These are phyloP conservation scores for Paratrypauchen microcephalus DNA, from an alignment of 2,797 vertebrate genomes.

Conservation along the genomic window DNA sequence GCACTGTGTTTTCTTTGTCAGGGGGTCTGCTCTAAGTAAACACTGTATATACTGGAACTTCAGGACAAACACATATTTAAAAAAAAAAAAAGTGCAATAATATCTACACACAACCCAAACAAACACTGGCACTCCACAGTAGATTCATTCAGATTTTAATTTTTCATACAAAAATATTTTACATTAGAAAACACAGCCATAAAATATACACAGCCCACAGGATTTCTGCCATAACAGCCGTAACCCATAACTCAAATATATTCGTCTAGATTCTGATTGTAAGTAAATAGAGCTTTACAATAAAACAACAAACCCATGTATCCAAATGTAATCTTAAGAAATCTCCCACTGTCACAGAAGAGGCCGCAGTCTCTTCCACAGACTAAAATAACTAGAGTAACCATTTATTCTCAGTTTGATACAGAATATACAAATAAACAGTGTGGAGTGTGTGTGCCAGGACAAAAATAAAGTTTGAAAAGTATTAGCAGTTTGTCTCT, in stretches of 20 bases:
- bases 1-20: too few species aligned
- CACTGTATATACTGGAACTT: not conserved
- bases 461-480: constrained; percentile 13
- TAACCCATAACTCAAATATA: constrained; percentile 70
- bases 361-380: constrained; percentile 27
- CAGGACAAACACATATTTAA: not conserved
- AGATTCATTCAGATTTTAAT: constrained; percentile 51
- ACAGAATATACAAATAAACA: constrained; percentile 44
- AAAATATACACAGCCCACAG: constrained; percentile 69
- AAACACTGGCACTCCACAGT: constrained; percentile 1
- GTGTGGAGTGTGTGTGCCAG: constrained; percentile 18
- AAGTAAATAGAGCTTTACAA: constrained; percentile 74
- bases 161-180: constrained; percentile 86
- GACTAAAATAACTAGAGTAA: constrained; percentile 25
- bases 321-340: constrained; percentile 2
- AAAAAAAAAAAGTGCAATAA: not conserved
- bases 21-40: too few species aligned
- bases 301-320: constrained; percentile 53
- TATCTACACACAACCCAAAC: not conserved
- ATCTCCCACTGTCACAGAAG: constrained; percentile 25
- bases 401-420: constrained; percentile 32
- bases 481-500: constrained; percentile 21
- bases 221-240: constrained; percentile 53
- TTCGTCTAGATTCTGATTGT: constrained; percentile 57
- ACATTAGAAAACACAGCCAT: constrained; percentile 76